Evolutionary conservation across 2,888 invertebrate genomes (phyloP), one percentile per base, ranked within the genome.

Genomic region (Cyclophora punctaria): DNA sequence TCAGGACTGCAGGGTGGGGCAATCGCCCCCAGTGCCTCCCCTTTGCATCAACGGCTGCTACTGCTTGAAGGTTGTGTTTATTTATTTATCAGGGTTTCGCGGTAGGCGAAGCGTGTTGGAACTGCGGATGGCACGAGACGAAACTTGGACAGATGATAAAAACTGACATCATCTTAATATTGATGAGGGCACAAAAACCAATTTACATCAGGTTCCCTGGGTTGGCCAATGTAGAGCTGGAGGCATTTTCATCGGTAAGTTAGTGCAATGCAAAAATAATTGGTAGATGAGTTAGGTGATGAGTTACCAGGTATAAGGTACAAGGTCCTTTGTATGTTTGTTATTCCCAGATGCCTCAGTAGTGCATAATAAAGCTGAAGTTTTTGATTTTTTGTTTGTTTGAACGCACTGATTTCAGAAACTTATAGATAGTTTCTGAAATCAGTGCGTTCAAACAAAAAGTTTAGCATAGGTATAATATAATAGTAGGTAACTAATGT

Each of bases 201-300:
- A 65, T 84, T 47, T 69, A 66, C 44, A 83, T 85, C 53, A 73
- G 78, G 58, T 81, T 80, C 47, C 77, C 66, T 3, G 76, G 77
- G 3, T 60, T 83, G n/a, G 78, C 83, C 1, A 64, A 69, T 4
- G 44, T 83, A 34, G 68, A 78, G 35, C 66, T 83, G 0, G 82
- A 83, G 58, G 83, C 83, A 0, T 84, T 80, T 55, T 80, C 80
- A 5, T 74, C 78, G 53, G 83, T 82, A 62, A 50, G 66, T 62
- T 50, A 1, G 20, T 20, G 20, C 20, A 20, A 20, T 20, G 2
- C 20, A 20, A 20, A 20, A 20, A 20, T 20, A 20, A 20, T 20
- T 20, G 20, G 2, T 20, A 20, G 20, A 20, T 20, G 2, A 20
- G 20, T 20, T n/a, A n/a, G n/a, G n/a, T n/a, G n/a, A n/a, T n/a